Evolutionary conservation across 2,113 vertebrate genomes (phyloP), one percentile per base, ranked within the genome.

Genomic region (Pseudopodoces humilis): DNA sequence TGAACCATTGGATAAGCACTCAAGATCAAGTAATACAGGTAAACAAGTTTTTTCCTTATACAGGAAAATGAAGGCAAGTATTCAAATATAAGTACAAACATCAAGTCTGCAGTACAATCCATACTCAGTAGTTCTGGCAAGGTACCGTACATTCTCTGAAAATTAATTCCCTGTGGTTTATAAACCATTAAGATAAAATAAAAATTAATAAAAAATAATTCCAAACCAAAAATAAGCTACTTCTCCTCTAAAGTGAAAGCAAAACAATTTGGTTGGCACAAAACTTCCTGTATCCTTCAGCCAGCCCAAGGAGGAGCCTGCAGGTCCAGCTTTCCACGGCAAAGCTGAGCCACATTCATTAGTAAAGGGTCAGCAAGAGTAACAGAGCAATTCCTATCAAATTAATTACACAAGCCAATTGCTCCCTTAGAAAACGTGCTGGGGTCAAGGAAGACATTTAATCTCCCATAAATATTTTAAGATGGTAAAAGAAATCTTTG

Each of bases 1-100:
- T 95, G 91, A 97, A 96, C 93, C 96, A 97, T 98, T 92, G 88
- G 86, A 92, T 97, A 97, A 96, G 96, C 96, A 94, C 97, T 97
- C 96, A 96, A 97, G 97, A 95, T 98, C 97, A 98, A 98, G 97
- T 98, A 98, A 96, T 98, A 98, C 96, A 97, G 97, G 98, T 97
- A 97, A 96, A 97, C 97, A 96, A 97, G 84, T 97, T 89, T 97
- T 96, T 98, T 98, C 88, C 97, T 95, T 97, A 79, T 97, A 97
- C 97, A 96, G 97, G 98, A 98, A 98, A 98, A 97, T 96, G 95
- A 98, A 98, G 98, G 98, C 98, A 98, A 97, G 96, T 97, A 91
- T 97, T 97, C 96, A 97, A 97, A 98, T 97, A 97, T 92, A 96
- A 96, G 97, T 97, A 98, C 98, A 98, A 97, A 97, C 95, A 97